Percentiles rank a stretch among this genome's conserved stretches.
Evolutionary conservation across 2,797 vertebrate species (phyloP).

Genomic region (Rhinatrema bivittatum): DNA sequence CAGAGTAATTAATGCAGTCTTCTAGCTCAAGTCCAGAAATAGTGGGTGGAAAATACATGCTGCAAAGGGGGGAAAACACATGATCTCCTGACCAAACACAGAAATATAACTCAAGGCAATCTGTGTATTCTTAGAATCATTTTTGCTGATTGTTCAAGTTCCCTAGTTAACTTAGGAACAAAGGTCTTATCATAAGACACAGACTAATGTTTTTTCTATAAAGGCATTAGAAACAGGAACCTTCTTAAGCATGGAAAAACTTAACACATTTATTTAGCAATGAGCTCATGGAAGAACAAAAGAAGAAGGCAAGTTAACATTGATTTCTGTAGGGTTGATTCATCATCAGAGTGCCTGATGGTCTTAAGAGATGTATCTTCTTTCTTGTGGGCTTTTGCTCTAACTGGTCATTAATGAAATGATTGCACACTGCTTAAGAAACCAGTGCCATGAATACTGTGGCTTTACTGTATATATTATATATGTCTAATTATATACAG

Average conservation of each 20-base stretch:
- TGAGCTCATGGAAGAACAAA: background rate
- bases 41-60: too few relatives aligned
- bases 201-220: background rate
- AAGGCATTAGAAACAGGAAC: slow-evolving; percentile 3
- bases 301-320: background rate
- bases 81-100: too few relatives aligned
- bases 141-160: background rate
- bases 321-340: background rate
- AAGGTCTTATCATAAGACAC: background rate
- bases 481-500: too few relatives aligned
- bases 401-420: background rate
- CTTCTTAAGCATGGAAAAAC: background rate
- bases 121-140: too few relatives aligned
- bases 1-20: too few relatives aligned
- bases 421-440: background rate
- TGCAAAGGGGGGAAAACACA: too few relatives aligned
- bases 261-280: background rate
- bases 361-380: background rate
- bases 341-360: background rate
- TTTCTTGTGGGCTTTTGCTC: background rate
- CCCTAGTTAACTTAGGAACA: background rate
- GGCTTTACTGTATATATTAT: too few relatives aligned
- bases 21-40: too few relatives aligned
- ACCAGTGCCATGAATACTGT: background rate
- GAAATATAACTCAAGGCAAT: too few relatives aligned